These are phyloP conservation scores for Leptarthrus brevirostris DNA, from an alignment of 2,888 invertebrate genomes.

Conservation along the genomic window DNA sequence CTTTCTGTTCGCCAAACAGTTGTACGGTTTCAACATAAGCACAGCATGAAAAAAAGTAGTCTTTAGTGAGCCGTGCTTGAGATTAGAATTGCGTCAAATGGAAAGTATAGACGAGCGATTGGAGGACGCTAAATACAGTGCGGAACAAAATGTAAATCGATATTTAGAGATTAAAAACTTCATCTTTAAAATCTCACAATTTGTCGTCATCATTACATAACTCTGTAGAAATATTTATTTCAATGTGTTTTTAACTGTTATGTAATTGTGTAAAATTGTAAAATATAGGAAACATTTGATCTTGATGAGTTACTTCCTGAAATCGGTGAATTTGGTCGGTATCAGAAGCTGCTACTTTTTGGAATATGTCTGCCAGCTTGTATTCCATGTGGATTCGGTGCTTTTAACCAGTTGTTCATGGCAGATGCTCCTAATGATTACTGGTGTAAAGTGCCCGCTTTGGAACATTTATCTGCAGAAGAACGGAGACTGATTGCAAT, in stretches of 20 bases:
- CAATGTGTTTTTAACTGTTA: background rate
- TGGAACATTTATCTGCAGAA: conserved; percentile 70
- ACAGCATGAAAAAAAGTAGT: background rate
- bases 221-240: background rate
- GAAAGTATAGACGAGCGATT: conserved; percentile 23
- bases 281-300: conserved; percentile 71
- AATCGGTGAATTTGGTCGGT: conserved; percentile 89
- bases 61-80: background rate
- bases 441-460: conserved; percentile 83
- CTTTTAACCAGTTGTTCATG: conserved; percentile 94
- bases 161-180: background rate
- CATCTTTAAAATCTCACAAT: background rate
- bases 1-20: no score
- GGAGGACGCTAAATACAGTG: conserved; percentile 4
- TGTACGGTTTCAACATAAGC: no score
- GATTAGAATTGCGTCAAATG: background rate
- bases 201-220: background rate
- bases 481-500: conserved; percentile 75
- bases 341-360: conserved; percentile 87
- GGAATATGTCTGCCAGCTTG: conserved; percentile 90
- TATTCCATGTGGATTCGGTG: conserved; percentile 90
- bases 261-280: conserved; percentile 30
- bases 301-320: conserved; percentile 86
- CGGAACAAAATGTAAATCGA: conserved; percentile 26
- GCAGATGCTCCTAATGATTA: conserved; percentile 86